Base-by-base conservation (phyloP, 2,888 invertebrate genomes). In the Gryllus longicercus region DNA sequence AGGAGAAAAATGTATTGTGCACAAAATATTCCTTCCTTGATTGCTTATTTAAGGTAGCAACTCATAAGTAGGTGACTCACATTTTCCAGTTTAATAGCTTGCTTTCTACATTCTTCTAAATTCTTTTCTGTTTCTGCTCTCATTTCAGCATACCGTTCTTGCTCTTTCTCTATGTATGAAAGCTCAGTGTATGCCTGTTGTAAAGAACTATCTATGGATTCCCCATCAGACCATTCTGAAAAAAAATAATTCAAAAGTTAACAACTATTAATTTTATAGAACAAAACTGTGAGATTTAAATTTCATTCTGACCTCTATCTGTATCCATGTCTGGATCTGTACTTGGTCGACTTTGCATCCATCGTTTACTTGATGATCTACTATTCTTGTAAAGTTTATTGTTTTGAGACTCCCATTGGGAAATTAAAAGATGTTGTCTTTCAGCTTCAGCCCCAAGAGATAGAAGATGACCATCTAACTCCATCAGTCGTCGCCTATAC, bases 371-470 rank as follows among this genome's bases (percentile, higher is more conserved):
- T 21, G n/a, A 38, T 38, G 49, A 50, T 0, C 77, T 49, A 63
- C 51, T 80, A 74, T 79, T 80, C 38, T 80, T 80, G 85, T 93
- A 93, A 74, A 93, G 87, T 83, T 94, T 92, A 84, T 95, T 95
- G 86, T 94, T 94, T 78, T 93, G 90, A 18, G 95, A 94, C 86
- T 95, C 95, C 95, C 95, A 97, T 87, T 96, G 96, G 3, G 93
- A 93, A 77, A 98, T 95, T 77, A 96, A 92, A 82, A 95, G 92
- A 84, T 96, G 95, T 85, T 97, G 95, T 76, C 95, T 90, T 86
- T 96, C 96, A 0, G 95, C 94, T 84, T 97, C 97, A 85, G 97
- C 90, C 63, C 95, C 96, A 77, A 97, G 88, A 2, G 96, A 95
- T 83, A 97, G 87, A 79, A 97, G 88, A 85, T 95, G 95, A 83